Evolutionary conservation across 30 jellyfish, hydroid and myxozoan species (phyloP).

Genomic region (Mastigias papua): DNA sequence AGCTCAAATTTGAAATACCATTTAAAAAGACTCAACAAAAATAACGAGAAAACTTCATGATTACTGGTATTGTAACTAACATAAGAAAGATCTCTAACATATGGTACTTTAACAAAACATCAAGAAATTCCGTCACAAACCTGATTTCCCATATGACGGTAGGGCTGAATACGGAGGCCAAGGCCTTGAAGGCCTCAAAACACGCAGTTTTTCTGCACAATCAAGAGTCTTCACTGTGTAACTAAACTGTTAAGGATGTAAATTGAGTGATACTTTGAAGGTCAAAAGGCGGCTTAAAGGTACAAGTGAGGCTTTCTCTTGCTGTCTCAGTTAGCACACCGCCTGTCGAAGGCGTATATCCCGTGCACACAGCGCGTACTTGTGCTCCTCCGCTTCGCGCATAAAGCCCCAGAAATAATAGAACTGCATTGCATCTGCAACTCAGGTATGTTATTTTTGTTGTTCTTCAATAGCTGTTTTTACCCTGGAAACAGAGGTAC

Average conservation of each 20-base stretch:
- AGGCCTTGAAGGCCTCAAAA: not conserved
- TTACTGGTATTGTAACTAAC: too few relatives aligned
- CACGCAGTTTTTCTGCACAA: not conserved
- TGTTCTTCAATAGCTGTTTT: too few relatives aligned
- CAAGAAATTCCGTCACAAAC: not conserved
- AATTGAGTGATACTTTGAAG: not conserved
- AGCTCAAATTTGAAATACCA: too few relatives aligned
- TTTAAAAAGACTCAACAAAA: too few relatives aligned
- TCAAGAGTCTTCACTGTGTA: not conserved
- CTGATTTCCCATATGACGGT: not conserved
- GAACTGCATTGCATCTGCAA: too few relatives aligned
- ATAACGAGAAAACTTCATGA: too few relatives aligned
- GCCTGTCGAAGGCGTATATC: too few relatives aligned
- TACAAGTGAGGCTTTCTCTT: not conserved
- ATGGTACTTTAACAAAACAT: not conserved
- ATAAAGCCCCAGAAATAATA: too few relatives aligned
- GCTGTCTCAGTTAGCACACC: not conserved
- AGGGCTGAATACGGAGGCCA: not conserved
- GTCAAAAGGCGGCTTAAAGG: not conserved
- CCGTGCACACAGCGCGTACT: not conserved
- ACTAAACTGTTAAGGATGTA: not conserved
- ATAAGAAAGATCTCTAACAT: not conserved
- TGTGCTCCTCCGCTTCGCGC: not conserved
- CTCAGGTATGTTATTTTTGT: too few relatives aligned
- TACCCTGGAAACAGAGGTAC: too few relatives aligned